These are phyloP conservation scores for Limnodromus scolopaceus DNA, from an alignment of 2,797 vertebrate genomes.

Conservation along the genomic window DNA sequence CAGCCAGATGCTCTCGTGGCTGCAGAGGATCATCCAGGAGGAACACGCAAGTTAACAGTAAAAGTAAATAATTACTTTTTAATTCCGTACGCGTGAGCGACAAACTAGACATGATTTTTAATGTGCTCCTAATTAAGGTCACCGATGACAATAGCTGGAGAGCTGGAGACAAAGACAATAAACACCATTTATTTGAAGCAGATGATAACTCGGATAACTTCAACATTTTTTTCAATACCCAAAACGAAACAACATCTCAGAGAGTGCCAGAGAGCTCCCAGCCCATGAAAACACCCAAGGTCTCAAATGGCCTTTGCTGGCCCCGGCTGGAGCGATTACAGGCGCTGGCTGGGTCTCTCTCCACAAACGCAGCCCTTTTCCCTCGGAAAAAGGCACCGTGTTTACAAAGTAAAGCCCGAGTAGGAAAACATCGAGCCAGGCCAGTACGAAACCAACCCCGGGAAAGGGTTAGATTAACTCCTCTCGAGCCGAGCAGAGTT, in stretches of 20 bases:
- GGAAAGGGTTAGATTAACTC: constrained; percentile 5
- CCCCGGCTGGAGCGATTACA: background rate
- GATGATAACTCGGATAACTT: constrained; percentile 41
- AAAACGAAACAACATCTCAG: background rate
- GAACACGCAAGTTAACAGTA: rapidly evolving
- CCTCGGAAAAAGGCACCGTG: background rate
- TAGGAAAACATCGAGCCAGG: background rate
- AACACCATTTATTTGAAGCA: constrained; percentile 71
- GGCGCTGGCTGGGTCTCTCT: background rate
- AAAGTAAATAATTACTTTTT: background rate
- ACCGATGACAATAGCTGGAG: background rate
- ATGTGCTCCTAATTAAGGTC: background rate
- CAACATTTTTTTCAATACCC: background rate
- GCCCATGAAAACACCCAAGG: background rate
- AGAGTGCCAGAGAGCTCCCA: background rate
- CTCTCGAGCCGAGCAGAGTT: background rate
- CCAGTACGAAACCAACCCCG: background rate
- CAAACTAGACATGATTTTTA: background rate
- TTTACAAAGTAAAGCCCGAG: constrained; percentile 6
- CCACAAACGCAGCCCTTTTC: background rate
- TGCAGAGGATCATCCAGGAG: background rate
- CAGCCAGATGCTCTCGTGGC: rapidly evolving
- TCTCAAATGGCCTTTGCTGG: background rate
- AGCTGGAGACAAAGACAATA: constrained; percentile 47
- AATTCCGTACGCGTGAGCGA: background rate